phyloP scores from a whole-genome alignment of 2,113 vertebrate genomes.

The Orientallactaga bullata region DNA sequence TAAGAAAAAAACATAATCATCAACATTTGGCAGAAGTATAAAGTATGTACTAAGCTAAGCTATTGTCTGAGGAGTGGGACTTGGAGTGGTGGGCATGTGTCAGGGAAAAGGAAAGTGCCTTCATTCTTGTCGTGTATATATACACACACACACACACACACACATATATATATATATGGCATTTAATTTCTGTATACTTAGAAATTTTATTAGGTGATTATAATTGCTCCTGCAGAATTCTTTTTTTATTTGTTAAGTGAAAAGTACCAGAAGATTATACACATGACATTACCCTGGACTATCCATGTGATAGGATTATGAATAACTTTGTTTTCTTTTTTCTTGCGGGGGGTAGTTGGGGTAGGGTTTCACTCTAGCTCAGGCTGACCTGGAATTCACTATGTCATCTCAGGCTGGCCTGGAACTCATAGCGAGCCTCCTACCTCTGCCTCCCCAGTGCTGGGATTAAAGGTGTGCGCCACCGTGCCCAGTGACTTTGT shows the following conservation, averaged over 20 bases:
- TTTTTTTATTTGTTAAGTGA: background rate
- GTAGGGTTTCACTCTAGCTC: no score
- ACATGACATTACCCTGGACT: constrained; percentile 25
- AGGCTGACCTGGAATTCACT: no score
- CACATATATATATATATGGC: background rate
- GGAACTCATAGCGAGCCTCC: no score
- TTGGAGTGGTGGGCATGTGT: background rate
- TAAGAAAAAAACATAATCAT: background rate
- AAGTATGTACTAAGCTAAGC: background rate
- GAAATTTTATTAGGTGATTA: background rate
- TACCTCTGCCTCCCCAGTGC: no score
- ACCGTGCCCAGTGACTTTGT: no score
- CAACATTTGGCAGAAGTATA: background rate
- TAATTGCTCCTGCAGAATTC: constrained; percentile 11
- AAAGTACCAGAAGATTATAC: background rate
- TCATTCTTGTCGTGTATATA: background rate
- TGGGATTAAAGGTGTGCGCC: no score
- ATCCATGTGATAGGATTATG: constrained; percentile 13
- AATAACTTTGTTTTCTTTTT: constrained; percentile 40
- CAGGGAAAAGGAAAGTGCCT: background rate
- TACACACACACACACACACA: background rate
- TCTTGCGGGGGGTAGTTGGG: no score
- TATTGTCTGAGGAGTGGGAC: background rate
- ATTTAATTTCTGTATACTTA: background rate
- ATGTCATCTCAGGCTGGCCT: no score